These are phyloP conservation scores for Dastarcus helophoroides DNA, from an alignment of 2,888 invertebrate species.

Conservation along the genomic window DNA sequence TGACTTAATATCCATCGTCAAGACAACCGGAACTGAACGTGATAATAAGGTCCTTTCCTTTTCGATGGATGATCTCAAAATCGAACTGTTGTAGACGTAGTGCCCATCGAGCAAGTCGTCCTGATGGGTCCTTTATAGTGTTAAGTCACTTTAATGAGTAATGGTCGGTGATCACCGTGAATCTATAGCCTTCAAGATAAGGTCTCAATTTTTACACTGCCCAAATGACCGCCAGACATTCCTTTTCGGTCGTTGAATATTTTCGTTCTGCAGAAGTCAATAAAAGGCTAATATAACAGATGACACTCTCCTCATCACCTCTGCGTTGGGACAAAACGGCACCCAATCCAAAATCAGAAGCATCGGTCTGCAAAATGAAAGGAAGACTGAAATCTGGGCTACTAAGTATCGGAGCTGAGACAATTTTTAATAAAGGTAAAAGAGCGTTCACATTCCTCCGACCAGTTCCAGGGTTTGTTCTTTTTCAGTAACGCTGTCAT, in stretches of 20 bases:
- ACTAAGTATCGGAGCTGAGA: constrained; percentile 4
- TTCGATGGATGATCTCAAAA: constrained; percentile 14
- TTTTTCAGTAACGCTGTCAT: constrained; percentile 13
- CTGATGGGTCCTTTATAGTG: constrained; percentile 13
- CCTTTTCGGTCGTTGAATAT: constrained; percentile 6
- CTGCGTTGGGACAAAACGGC: background rate
- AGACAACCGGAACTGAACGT: too few relatives aligned
- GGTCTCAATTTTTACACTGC: constrained; percentile 10
- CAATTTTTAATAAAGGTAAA: constrained; percentile 6
- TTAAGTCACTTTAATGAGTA: constrained; percentile 6
- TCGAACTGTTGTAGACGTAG: constrained; percentile 15
- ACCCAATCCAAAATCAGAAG: constrained; percentile 5
- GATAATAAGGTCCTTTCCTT: constrained; percentile 11
- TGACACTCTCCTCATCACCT: constrained; percentile 4
- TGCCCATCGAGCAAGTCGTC: constrained; percentile 16
- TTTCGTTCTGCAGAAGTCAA: constrained; percentile 8
- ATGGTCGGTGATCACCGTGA: constrained; percentile 16
- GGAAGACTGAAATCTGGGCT: background rate
- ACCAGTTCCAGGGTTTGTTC: constrained; percentile 10
- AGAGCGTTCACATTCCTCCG: constrained; percentile 9
- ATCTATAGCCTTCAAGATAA: constrained; percentile 14
- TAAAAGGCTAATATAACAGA: constrained; percentile 3
- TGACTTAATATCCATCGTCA: too few relatives aligned
- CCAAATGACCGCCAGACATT: constrained; percentile 7
- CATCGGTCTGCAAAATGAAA: constrained; percentile 4